Evolutionary conservation across 2,888 invertebrate species (phyloP).

Genomic region (Subacronicta megacephala): DNA sequence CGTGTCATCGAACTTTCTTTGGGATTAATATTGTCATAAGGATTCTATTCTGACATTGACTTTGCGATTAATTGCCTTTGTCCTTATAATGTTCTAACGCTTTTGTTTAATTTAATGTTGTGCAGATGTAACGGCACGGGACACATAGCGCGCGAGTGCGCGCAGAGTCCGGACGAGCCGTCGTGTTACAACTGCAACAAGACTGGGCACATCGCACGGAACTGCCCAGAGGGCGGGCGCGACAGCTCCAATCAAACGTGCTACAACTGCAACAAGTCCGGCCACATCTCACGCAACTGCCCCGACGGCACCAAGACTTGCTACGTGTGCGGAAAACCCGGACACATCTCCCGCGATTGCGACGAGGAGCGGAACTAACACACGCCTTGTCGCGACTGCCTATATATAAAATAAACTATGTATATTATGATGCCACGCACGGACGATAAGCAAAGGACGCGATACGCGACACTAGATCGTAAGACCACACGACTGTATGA

Average conservation of each 20-base stretch:
- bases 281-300: slow-evolving; percentile 96
- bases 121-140: slow-evolving; percentile 96
- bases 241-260: slow-evolving; percentile 94
- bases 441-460: slow-evolving; percentile 89
- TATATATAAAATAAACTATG: slow-evolving; percentile 79
- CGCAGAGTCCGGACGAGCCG: slow-evolving; percentile 94
- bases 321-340: slow-evolving; percentile 97
- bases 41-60: background rate
- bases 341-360: slow-evolving; percentile 97
- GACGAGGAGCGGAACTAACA: slow-evolving; percentile 93
- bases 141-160: slow-evolving; percentile 98
- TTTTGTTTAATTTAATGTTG: slow-evolving; percentile 17
- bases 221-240: slow-evolving; percentile 93
- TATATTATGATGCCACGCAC: slow-evolving; percentile 88
- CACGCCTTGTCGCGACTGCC: slow-evolving; percentile 62
- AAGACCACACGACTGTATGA: slow-evolving; percentile 81
- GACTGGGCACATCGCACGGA: slow-evolving; percentile 97
- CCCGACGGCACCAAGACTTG: slow-evolving; percentile 96
- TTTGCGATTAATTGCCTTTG: background rate
- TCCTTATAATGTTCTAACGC: slow-evolving; percentile 1
- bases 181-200: slow-evolving; percentile 99
- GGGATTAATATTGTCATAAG: background rate
- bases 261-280: slow-evolving; percentile 98
- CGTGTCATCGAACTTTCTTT: slow-evolving; percentile 24
- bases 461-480: slow-evolving; percentile 80